phyloP scores from a whole-genome alignment of 2,888 invertebrate genomes.

The Cordilura impudica region DNA sequence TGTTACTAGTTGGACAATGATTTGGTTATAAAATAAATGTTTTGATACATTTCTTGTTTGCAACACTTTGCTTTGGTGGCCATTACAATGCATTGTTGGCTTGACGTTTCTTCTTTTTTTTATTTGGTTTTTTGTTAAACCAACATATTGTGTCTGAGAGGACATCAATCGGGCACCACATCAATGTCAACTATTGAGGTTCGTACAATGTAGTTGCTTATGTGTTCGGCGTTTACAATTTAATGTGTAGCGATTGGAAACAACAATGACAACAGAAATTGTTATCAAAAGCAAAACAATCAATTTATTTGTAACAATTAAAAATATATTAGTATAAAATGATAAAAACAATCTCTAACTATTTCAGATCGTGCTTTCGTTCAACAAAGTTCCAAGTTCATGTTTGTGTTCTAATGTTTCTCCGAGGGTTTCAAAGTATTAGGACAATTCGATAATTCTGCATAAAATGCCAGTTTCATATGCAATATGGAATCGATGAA shows the following conservation, averaged over 20 bases:
- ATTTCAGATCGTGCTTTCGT: background rate
- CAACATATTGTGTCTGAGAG: slow-evolving; percentile 48
- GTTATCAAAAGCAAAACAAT: slow-evolving; percentile 19
- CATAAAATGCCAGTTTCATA: slow-evolving; percentile 69
- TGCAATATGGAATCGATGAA: slow-evolving; percentile 71
- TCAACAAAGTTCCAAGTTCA: background rate
- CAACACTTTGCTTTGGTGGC: slow-evolving; percentile 5
- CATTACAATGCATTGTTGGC: background rate
- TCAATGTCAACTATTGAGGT: slow-evolving; percentile 56
- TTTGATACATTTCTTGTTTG: slow-evolving; percentile 1
- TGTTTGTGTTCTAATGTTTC: background rate
- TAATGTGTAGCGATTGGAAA: slow-evolving; percentile 4
- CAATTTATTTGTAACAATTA: slow-evolving; percentile 44
- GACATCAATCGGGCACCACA: slow-evolving; percentile 35
- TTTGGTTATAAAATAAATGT: slow-evolving; percentile 27
- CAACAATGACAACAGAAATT: background rate
- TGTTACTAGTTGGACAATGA: slow-evolving; percentile 27
- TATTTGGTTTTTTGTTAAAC: slow-evolving; percentile 24
- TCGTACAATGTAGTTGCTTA: slow-evolving; percentile 42
- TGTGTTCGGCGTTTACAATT: background rate
- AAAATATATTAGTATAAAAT: background rate
- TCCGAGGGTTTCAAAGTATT: slow-evolving; percentile 45
- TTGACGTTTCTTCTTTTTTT: background rate
- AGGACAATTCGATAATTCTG: slow-evolving; percentile 68
- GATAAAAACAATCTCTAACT: background rate